These are phyloP conservation scores for Lydus trimaculatus DNA, from an alignment of 2,888 invertebrate species.

Conservation along the genomic window DNA sequence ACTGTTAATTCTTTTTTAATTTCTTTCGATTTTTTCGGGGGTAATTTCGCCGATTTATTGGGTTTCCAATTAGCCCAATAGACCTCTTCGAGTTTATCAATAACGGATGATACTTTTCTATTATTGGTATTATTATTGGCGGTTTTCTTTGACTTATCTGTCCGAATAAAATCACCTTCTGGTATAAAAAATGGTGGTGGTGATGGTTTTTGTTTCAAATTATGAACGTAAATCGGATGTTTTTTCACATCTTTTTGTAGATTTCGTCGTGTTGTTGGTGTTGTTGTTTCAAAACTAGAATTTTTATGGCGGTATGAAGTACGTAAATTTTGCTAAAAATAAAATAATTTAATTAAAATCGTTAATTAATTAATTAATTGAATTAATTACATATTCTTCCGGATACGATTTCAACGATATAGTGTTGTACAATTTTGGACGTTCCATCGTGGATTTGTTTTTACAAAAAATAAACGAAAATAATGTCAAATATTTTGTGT, in stretches of 20 bases:
- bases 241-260: slow-evolving; percentile 20
- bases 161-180: slow-evolving; percentile 8
- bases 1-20: slow-evolving; percentile 20
- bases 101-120: slow-evolving; percentile 36
- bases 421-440: slow-evolving; percentile 23
- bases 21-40: slow-evolving; percentile 15
- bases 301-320: slow-evolving; percentile 25
- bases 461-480: slow-evolving; percentile 21
- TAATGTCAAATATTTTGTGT: slow-evolving; percentile 15
- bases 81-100: slow-evolving; percentile 54
- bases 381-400: slow-evolving; percentile 38
- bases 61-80: slow-evolving; percentile 60
- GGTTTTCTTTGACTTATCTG: not conserved
- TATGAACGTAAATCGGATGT: slow-evolving; percentile 44
- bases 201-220: slow-evolving; percentile 34
- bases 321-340: slow-evolving; percentile 16
- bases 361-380: not conserved
- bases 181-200: slow-evolving; percentile 10
- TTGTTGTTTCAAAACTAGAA: slow-evolving; percentile 18
- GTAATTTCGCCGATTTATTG: slow-evolving; percentile 20
- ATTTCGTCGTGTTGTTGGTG: slow-evolving; percentile 5
- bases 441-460: slow-evolving; percentile 20
- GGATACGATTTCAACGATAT: slow-evolving; percentile 33
- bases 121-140: slow-evolving; percentile 19
- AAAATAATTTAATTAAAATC: not conserved